These are phyloP conservation scores for Tympanoctomys barrerae DNA, from an alignment of 2,797 vertebrate genomes.

Conservation along the genomic window DNA sequence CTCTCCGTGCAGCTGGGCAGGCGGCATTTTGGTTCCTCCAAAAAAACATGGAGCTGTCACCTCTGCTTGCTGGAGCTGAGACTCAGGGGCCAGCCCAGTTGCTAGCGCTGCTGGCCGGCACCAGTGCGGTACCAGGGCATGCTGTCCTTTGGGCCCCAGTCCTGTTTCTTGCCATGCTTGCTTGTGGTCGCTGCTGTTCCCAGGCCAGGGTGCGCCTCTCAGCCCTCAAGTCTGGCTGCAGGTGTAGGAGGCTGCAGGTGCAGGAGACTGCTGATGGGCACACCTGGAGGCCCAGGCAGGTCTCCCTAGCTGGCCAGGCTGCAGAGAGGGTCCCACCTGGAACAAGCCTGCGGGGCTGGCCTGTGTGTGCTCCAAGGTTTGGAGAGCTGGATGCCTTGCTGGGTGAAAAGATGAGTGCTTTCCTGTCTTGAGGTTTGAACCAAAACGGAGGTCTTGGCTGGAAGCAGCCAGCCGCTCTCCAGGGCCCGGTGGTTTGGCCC, in stretches of 20 bases:
- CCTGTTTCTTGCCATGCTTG: not conserved
- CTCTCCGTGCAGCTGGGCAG: constrained; percentile 52
- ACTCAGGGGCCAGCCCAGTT: not conserved
- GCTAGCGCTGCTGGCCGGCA: not conserved
- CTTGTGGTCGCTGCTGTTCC: not conserved
- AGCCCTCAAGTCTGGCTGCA: constrained; percentile 68
- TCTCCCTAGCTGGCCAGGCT: not conserved
- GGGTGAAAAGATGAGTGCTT: constrained; percentile 85
- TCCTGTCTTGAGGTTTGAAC: constrained; percentile 88
- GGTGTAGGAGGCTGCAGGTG: not conserved
- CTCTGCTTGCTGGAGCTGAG: not conserved
- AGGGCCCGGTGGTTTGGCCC: constrained; percentile 86
- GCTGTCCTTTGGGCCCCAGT: not conserved
- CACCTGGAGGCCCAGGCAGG: not conserved
- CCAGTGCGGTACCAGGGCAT: not conserved
- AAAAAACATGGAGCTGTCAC: constrained; percentile 59
- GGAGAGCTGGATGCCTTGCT: constrained; percentile 85
- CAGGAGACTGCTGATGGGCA: not conserved
- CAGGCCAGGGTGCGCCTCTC: not conserved
- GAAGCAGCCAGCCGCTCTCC: constrained; percentile 81
- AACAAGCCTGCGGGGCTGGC: constrained; percentile 75
- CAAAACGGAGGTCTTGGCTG: constrained; percentile 85
- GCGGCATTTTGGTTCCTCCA: constrained; percentile 76
- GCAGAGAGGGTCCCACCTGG: not conserved
- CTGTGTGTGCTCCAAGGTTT: constrained; percentile 77